phyloP scores from a whole-genome alignment of 1,140 invertebrate species.

The Calliphora vicina region DNA sequence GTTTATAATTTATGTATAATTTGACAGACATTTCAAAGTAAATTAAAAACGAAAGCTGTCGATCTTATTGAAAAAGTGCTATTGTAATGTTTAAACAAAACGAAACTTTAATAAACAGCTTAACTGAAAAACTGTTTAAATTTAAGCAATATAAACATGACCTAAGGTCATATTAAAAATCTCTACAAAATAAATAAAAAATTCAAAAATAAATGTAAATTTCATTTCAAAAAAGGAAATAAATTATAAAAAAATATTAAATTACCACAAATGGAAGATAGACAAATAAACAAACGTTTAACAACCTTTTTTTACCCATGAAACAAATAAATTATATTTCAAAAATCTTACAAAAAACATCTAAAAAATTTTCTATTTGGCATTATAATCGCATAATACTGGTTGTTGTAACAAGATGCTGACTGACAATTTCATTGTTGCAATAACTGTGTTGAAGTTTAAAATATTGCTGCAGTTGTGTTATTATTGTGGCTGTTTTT shows the following conservation, averaged over 20 bases:
- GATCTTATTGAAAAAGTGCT: not conserved
- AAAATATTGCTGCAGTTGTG: not conserved
- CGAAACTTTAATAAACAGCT: not conserved
- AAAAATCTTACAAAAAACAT: not conserved
- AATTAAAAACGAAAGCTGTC: not conserved
- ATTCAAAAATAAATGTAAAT: too few relatives aligned
- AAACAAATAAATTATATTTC: not conserved
- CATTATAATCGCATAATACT: not conserved
- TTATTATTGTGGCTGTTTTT: slow-evolving; percentile 30
- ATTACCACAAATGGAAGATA: not conserved
- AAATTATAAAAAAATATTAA: not conserved
- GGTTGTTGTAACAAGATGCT: not conserved
- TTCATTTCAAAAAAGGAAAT: not conserved
- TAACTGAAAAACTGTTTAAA: not conserved
- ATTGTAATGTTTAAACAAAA: not conserved
- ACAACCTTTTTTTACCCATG: not conserved
- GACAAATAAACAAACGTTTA: not conserved
- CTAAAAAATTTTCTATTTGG: not conserved
- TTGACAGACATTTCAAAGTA: not conserved
- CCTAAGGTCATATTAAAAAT: not conserved
- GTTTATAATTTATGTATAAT: not conserved
- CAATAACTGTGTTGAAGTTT: not conserved
- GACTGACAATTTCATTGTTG: not conserved
- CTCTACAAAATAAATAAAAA: not conserved
- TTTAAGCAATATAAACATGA: not conserved